Evolutionary conservation across 2,888 invertebrate species (phyloP).

Genomic region (Thereva nobilitata): DNA sequence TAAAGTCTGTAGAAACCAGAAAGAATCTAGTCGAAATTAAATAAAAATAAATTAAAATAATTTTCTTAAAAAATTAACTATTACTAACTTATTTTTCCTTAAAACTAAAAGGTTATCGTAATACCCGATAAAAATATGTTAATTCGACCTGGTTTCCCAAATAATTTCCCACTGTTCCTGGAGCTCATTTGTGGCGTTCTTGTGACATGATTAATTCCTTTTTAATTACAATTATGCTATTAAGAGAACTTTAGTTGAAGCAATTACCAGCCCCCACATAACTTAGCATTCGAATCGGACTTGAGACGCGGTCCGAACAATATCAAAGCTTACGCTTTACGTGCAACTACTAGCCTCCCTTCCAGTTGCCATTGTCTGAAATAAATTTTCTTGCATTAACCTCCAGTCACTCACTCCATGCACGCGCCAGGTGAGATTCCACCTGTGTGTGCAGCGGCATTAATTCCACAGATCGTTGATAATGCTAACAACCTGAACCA

Average conservation of each 20-base stretch:
- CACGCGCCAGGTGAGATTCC: constrained; percentile 1
- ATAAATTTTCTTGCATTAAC: constrained; percentile 25
- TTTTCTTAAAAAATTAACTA: too few relatives aligned
- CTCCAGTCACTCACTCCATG: not conserved
- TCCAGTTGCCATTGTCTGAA: constrained; percentile 12
- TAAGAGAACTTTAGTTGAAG: constrained; percentile 18
- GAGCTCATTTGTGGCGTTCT: constrained; percentile 1
- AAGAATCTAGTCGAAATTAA: too few relatives aligned
- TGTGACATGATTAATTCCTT: constrained; percentile 36
- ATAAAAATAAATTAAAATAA: too few relatives aligned
- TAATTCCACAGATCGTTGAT: constrained; percentile 29
- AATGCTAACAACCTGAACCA: constrained; percentile 35
- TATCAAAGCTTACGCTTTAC: not conserved
- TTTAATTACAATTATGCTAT: constrained; percentile 38
- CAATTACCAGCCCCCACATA: constrained; percentile 12
- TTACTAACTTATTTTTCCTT: too few relatives aligned
- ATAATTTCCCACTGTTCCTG: constrained; percentile 4
- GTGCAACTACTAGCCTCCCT: not conserved
- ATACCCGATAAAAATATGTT: constrained; percentile 8
- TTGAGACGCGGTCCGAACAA: too few relatives aligned
- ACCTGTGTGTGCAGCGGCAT: constrained; percentile 6
- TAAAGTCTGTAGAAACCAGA: too few relatives aligned
- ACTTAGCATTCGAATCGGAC: too few relatives aligned
- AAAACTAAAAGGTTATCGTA: too few relatives aligned
- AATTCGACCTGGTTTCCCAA: constrained; percentile 11